A percentile compares a stretch with the other conserved stretches of the same genome.
These are phyloP conservation scores for Gila robusta DNA, from an alignment of 2,797 vertebrate species.

Conservation along the genomic window DNA sequence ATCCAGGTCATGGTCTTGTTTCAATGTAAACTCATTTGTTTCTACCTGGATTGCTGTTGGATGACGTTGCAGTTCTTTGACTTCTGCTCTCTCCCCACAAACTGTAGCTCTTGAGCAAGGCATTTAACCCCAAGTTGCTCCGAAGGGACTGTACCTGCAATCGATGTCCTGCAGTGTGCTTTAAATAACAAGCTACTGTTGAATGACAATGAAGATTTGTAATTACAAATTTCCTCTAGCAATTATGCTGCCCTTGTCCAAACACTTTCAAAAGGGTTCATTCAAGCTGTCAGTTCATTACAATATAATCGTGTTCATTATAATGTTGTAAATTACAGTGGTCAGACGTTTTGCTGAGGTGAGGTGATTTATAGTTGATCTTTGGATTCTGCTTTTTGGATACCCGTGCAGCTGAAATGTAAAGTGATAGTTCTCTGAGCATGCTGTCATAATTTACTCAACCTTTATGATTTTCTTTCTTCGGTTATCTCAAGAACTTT, in stretches of 20 bases:
- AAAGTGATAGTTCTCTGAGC: background rate
- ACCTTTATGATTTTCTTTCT: background rate
- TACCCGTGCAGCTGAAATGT: no score
- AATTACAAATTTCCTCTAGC: background rate
- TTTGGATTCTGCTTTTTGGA: background rate
- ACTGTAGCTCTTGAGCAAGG: background rate
- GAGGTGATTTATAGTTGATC: conserved; percentile 6
- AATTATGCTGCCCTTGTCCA: conserved; percentile 27
- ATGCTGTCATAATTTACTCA: background rate
- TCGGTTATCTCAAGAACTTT: background rate
- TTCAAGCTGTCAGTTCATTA: conserved; percentile 40
- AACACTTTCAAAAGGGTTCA: conserved; percentile 26
- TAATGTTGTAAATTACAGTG: conserved; percentile 31
- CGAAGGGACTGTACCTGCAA: background rate
- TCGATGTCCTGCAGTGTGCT: background rate
- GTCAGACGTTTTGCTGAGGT: conserved; percentile 17
- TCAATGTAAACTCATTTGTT: background rate
- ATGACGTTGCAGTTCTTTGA: background rate
- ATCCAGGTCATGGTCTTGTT: conserved; percentile 3
- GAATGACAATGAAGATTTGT: conserved; percentile 34
- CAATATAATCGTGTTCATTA: conserved; percentile 13
- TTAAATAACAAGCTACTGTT: conserved; percentile 37
- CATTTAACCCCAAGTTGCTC: conserved; percentile 4
- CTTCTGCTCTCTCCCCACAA: background rate
- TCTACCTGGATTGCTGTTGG: background rate